Evolutionary conservation across 2,888 invertebrate genomes (phyloP).

Genomic region (Venusia cambrica): DNA sequence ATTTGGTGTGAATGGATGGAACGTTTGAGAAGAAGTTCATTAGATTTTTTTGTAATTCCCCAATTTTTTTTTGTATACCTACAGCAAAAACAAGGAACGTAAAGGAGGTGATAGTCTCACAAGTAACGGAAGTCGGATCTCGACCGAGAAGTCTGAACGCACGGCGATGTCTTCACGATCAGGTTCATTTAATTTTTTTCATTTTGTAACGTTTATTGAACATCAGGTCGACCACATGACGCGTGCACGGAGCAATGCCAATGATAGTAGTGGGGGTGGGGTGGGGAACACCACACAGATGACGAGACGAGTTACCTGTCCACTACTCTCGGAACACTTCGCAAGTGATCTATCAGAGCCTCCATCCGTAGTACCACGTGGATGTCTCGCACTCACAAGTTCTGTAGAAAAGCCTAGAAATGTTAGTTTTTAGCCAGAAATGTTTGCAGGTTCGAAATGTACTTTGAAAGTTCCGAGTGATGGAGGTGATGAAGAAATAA

Average conservation of each 20-base stretch:
- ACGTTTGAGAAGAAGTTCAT: no score
- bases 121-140: constrained; percentile 32
- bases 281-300: no score
- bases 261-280: no score
- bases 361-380: no score
- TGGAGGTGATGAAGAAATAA: constrained; percentile 53
- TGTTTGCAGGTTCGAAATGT: constrained; percentile 48
- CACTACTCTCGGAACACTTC: no score
- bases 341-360: no score
- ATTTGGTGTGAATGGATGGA: no score
- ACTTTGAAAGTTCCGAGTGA: constrained; percentile 45
- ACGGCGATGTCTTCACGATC: constrained; percentile 24
- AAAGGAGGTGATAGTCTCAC: constrained; percentile 16
- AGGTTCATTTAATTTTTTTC: constrained; percentile 35
- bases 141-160: constrained; percentile 27
- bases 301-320: no score
- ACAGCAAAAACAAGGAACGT: constrained; percentile 25
- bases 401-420: no score
- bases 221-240: no score
- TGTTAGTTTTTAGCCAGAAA: constrained; percentile 7
- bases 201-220: background rate
- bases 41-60: constrained; percentile 11
- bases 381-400: no score
- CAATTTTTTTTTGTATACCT: constrained; percentile 22
- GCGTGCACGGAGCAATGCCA: no score